These are phyloP conservation scores for Teleogryllus occipitalis DNA, from an alignment of 1,140 invertebrate species.

Conservation along the genomic window DNA sequence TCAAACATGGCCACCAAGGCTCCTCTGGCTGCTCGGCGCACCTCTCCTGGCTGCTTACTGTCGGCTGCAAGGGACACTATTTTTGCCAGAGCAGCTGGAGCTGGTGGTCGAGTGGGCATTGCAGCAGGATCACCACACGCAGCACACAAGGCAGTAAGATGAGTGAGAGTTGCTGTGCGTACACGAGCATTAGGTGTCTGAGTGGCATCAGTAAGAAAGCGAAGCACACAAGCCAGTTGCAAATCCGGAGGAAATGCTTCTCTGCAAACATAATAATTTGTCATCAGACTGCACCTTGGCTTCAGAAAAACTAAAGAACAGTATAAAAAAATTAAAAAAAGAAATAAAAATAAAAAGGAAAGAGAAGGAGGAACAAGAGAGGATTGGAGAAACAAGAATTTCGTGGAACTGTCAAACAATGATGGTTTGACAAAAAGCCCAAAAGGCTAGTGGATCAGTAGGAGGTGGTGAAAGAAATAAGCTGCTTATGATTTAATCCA, in stretches of 20 bases:
- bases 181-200: constrained; percentile 85
- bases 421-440: too few relatives aligned
- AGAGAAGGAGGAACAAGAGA: too few relatives aligned
- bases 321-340: too few relatives aligned
- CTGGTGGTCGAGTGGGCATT: constrained; percentile 37
- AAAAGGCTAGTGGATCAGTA: too few relatives aligned
- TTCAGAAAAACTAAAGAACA: too few relatives aligned
- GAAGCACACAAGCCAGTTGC: constrained; percentile 52
- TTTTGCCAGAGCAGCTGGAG: constrained; percentile 53
- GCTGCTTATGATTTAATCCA: too few relatives aligned
- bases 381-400: too few relatives aligned
- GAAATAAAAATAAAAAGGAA: too few relatives aligned
- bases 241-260: constrained; percentile 50
- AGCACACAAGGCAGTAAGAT: constrained; percentile 53
- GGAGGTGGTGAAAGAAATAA: too few relatives aligned
- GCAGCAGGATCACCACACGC: background rate
- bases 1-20: constrained; percentile 82
- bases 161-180: constrained; percentile 63
- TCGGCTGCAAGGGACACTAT: constrained; percentile 47
- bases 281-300: too few relatives aligned
- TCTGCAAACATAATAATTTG: constrained; percentile 31
- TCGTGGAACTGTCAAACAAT: too few relatives aligned
- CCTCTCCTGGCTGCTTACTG: constrained; percentile 56
- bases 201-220: constrained; percentile 79
- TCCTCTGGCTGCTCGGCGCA: constrained; percentile 66